Evolutionary conservation across 2,113 vertebrate species (phyloP).

Genomic region (Athene noctua): DNA sequence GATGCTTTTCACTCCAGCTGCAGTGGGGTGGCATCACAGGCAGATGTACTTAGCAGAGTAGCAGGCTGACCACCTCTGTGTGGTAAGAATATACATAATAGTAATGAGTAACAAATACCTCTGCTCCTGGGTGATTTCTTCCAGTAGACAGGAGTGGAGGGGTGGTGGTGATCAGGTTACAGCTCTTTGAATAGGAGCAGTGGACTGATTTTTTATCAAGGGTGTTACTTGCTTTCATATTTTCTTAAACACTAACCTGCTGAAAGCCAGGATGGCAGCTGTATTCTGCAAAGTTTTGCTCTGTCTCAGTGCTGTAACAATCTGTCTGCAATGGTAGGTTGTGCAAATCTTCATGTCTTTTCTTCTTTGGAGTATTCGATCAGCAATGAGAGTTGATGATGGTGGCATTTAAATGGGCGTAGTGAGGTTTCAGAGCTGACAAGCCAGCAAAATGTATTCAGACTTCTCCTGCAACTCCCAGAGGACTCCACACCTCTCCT

Average conservation of each 20-base stretch:
- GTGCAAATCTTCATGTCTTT: background rate
- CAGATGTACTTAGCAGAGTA: background rate
- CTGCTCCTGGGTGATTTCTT: background rate
- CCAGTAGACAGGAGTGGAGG: background rate
- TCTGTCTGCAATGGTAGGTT: background rate
- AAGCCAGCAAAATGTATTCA: background rate
- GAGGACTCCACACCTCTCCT: background rate
- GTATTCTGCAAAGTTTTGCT: background rate
- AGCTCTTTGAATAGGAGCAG: background rate
- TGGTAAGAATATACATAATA: background rate
- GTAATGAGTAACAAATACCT: background rate
- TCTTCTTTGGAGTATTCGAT: accelerated
- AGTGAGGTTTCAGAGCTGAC: background rate
- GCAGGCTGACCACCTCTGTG: background rate
- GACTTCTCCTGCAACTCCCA: background rate
- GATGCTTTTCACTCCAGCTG: background rate
- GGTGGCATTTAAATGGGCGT: background rate
- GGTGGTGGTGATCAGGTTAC: background rate
- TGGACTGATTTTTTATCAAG: background rate
- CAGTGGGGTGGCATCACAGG: background rate
- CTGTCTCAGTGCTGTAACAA: background rate
- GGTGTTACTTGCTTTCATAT: background rate
- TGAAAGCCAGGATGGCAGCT: background rate
- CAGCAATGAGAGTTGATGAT: background rate
- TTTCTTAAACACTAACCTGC: background rate